These are phyloP conservation scores for Leptopilina boulardi DNA, from an alignment of 1,140 invertebrate genomes.

Conservation along the genomic window DNA sequence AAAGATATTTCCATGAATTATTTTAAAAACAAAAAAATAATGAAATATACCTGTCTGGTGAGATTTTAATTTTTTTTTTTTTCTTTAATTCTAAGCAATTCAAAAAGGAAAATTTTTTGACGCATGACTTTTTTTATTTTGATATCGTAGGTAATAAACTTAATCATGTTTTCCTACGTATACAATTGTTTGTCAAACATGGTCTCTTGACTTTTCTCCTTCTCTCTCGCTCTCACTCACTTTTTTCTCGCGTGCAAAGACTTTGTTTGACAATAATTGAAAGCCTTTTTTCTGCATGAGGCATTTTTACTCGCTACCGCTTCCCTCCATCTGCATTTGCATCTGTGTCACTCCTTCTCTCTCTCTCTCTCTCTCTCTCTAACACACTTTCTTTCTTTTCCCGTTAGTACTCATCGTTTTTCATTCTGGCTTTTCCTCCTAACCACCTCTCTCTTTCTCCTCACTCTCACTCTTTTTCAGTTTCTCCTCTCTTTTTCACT, in stretches of 20 bases:
- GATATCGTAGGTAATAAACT: neutral
- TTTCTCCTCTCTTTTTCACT: constrained; percentile 43
- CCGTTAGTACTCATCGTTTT: constrained; percentile 22
- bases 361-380: constrained; percentile 46
- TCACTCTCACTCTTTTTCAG: constrained; percentile 51
- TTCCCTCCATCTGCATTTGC: constrained; percentile 67
- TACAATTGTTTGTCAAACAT: neutral
- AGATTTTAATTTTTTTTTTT: too few species aligned
- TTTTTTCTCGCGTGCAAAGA: neutral
- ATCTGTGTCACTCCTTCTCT: constrained; percentile 62
- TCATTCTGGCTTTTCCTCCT: constrained; percentile 21
- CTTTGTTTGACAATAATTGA: constrained; percentile 39
- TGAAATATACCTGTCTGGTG: too few species aligned
- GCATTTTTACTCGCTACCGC: constrained; percentile 56
- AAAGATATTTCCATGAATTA: too few species aligned
- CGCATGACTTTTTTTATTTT: neutral
- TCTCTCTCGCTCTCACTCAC: neutral
- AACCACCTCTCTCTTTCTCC: constrained; percentile 32
- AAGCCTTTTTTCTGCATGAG: constrained; percentile 38
- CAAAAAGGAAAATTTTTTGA: neutral
- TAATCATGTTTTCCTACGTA: neutral
- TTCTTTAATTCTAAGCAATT: neutral
- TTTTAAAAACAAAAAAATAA: too few species aligned
- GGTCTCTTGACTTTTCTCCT: neutral
- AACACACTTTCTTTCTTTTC: neutral